Evolutionary conservation across 2,888 invertebrate species (phyloP), one percentile per base, ranked within the genome.

Genomic region (Eudasyphora cyanicolor): DNA sequence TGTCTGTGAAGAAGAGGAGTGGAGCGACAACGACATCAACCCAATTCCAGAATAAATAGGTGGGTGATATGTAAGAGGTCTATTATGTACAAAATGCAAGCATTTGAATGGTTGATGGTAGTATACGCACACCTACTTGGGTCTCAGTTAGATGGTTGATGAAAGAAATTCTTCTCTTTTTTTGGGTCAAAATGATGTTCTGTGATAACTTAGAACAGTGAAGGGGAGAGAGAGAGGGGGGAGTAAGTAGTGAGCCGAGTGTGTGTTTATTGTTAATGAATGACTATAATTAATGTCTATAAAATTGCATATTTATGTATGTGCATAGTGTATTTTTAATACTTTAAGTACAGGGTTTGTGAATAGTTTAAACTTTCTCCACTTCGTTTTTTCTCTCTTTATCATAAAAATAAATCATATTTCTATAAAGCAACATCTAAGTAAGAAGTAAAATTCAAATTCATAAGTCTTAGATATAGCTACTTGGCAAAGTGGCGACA

Each of bases 171-270:
- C 10, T 21, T 60, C 12, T 60, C 12, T 19, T 57, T 60, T 64
- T 67, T 67, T 67, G 35, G 67, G 67, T 67, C 67, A 67, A 38
- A 57, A 21, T 67, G 67, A 24, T 67, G 21, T 67, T 67, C 42
- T 42, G 21, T 42, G 38, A 64, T 35, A 38, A 38, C 32, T 62
- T 62, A 62, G 32, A 32, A n/a, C n/a, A n/a, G n/a, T n/a, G n/a
- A n/a, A n/a, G n/a, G n/a, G n/a, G n/a, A n/a, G n/a, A n/a, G n/a
- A n/a, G n/a, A n/a, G n/a, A n/a, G n/a, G n/a, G n/a, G n/a, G n/a
- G n/a, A n/a, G n/a, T n/a, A n/a, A n/a, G n/a, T n/a, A 17, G 32
- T 32, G 32, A 6, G 32, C 32, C 32, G 4, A 32, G 32, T 32
- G 32, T 32, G 32, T n/a, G 24, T 24, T 62, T 67, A 67, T 67